Evolutionary conservation across 2,113 vertebrate genomes (phyloP).

Genomic region (Hiodon alosoides): DNA sequence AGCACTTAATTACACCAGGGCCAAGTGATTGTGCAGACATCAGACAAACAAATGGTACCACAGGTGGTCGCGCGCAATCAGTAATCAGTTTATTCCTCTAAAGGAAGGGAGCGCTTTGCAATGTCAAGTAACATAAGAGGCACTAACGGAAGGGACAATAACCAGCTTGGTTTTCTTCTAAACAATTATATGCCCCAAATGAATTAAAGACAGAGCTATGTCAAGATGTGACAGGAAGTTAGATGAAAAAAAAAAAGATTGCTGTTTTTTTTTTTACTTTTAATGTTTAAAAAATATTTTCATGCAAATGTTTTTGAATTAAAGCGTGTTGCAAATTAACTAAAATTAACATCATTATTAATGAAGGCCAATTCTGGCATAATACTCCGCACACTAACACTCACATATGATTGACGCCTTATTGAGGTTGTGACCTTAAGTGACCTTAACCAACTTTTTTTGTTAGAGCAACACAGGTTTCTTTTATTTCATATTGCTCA

Average conservation of each 20-base stretch:
- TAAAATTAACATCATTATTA: no score
- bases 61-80: no score
- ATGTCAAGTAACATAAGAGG: constrained; percentile 15
- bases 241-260: neutral
- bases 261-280: neutral
- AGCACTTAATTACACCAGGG: constrained; percentile 34
- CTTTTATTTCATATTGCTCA: no score
- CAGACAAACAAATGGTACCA: constrained; percentile 31
- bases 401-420: no score
- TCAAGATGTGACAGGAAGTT: neutral
- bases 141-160: neutral
- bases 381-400: no score
- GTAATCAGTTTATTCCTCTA: constrained; percentile 8
- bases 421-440: no score
- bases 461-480: no score
- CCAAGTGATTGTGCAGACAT: constrained; percentile 32
- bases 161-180: neutral
- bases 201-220: neutral
- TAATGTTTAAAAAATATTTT: neutral
- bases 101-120: constrained; percentile 8
- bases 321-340: no score
- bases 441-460: no score
- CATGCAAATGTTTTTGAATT: neutral
- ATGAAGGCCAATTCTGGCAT: no score
- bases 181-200: neutral